Base-by-base conservation (phyloP, 2,113 vertebrate genomes). In the Poicephalus meyeri region DNA sequence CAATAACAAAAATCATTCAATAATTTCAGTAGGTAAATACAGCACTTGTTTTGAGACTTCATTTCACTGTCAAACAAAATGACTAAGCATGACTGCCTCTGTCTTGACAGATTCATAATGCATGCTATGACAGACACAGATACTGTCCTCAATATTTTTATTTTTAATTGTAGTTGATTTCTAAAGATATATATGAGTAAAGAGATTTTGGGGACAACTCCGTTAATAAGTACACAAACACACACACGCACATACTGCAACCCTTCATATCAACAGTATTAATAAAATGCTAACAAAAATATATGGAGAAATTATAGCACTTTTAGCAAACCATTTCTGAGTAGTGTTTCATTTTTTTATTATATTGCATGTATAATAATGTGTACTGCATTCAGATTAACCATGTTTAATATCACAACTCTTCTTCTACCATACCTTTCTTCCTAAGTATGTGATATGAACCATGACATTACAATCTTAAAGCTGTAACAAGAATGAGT, bases 391-490 rank as follows among this genome's bases (percentile, higher is more conserved):
- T 97, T 97, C 95, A 97, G 88, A 97, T 95, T 95, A 97, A 91
- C 96, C 91, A 63, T 74, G 58, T 78, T 97, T 97, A 97, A 97
- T 97, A 96, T 60, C 81, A 39, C 60, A 95, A 89, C 96, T 79
- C 87, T 58, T 97, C 91, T 96, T 93, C 89, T 93, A 94, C 95
- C 88, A 97, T 95, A 95, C 96, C 97, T 98, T 98, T 98, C 95
- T 97, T 97, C 94, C 95, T 97, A 98, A 98, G 96, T 97, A 98
- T 98, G 98, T 98, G 98, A 98, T 98, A 98, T 97, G 98, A 98
- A 98, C 98, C 98, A 98, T 98, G 98, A 98, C 98, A 97, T 98
- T 98, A 98, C 98, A 98, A 98, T 98, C 98, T 98, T 98, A 98
- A 98, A 98, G 97, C 98, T 98, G 98, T 98, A 98, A 97, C 97